Evolutionary conservation across 2,113 vertebrate genomes (phyloP).

Genomic region (Chaenocephalus aceratus): DNA sequence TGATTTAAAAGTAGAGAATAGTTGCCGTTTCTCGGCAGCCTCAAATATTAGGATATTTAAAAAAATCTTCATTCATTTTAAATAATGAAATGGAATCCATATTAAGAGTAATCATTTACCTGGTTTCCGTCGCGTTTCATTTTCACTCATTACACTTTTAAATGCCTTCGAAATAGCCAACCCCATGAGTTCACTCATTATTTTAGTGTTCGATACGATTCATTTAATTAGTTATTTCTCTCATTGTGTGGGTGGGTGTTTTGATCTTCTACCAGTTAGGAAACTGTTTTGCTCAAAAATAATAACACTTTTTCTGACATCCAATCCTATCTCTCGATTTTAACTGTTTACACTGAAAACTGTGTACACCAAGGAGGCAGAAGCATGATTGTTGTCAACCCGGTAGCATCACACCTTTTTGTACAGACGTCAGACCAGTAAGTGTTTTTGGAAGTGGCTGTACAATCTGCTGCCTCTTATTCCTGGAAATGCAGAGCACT

Average conservation of each 20-base stretch:
- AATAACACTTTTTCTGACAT: not conserved
- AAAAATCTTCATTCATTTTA: not conserved
- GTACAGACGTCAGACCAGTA: slow-evolving; percentile 63
- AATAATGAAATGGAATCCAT: not conserved
- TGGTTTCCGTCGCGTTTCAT: not conserved
- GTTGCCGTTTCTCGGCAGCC: not conserved
- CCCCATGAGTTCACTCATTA: not conserved
- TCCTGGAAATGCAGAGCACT: slow-evolving; percentile 68
- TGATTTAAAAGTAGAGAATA: slow-evolving; percentile 4
- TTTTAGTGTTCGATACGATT: not conserved
- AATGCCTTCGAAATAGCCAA: not conserved
- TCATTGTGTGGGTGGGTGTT: not conserved
- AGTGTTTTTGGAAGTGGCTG: slow-evolving; percentile 48
- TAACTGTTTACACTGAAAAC: slow-evolving; percentile 4
- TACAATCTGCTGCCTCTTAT: slow-evolving; percentile 49
- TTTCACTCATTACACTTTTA: not conserved
- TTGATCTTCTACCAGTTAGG: not conserved
- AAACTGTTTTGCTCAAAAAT: not conserved
- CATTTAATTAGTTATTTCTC: not conserved
- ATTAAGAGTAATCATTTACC: not conserved
- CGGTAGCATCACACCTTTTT: slow-evolving; percentile 53
- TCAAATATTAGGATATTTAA: not conserved
- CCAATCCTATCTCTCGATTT: not conserved
- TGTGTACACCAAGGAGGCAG: slow-evolving; percentile 6
- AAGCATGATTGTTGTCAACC: slow-evolving; percentile 42